These are phyloP conservation scores for Muscicapa comitata DNA, from an alignment of 2,797 vertebrate genomes.

Conservation along the genomic window DNA sequence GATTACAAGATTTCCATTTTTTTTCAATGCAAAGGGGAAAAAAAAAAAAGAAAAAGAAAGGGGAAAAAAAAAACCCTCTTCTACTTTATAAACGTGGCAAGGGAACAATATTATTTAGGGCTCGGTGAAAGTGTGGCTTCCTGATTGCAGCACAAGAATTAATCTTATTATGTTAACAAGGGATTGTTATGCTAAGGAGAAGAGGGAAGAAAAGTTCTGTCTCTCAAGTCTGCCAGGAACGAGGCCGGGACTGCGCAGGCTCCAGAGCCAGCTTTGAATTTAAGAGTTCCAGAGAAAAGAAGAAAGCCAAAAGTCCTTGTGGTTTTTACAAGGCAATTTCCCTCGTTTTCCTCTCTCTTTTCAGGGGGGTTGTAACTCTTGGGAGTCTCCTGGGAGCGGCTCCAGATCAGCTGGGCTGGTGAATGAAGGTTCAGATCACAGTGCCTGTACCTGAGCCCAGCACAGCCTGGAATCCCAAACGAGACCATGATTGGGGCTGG, in stretches of 20 bases:
- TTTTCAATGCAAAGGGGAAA: neutral
- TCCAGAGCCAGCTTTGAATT: constrained; percentile 44
- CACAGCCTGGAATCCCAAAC: neutral
- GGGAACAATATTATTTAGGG: constrained; percentile 2
- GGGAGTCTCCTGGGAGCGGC: neutral
- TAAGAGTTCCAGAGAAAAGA: neutral
- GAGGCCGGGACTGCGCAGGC: neutral
- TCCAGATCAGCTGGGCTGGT: neutral
- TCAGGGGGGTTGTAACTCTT: neutral
- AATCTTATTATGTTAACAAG: constrained; percentile 64
- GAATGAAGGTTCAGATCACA: neutral
- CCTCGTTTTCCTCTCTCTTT: neutral
- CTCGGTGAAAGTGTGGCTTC: neutral
- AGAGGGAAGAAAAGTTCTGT: constrained; percentile 12
- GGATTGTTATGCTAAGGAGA: constrained; percentile 55
- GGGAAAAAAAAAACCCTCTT: accelerated
- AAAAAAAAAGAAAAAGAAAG: neutral
- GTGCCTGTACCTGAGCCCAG: neutral
- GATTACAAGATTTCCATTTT: constrained; percentile 41
- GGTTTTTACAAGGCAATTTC: constrained; percentile 49
- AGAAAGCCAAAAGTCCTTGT: constrained; percentile 9
- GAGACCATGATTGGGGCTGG: neutral
- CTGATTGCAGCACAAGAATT: constrained; percentile 15
- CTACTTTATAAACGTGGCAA: neutral
- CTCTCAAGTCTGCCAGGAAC: constrained; percentile 13